A percentile compares a stretch with the other conserved stretches of the same genome.
phyloP scores from a whole-genome alignment of 1,140 invertebrate species.

The Zaprionus tsacasi region DNA sequence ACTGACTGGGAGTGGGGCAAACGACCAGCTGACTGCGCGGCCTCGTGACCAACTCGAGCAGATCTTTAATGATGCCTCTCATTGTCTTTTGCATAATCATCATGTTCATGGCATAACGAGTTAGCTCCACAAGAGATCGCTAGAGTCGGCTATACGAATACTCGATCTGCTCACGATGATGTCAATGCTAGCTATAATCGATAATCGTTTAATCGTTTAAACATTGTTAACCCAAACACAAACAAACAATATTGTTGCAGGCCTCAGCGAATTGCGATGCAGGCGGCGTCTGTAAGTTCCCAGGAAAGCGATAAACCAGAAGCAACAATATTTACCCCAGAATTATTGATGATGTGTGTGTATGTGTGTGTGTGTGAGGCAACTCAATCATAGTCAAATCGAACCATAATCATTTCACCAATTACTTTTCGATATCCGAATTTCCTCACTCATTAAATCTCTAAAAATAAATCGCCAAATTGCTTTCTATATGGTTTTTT shows the following conservation, averaged over 20 bases:
- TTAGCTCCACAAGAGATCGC: not conserved
- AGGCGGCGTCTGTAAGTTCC: not conserved
- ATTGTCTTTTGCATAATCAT: slow-evolving; percentile 19
- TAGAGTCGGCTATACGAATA: not conserved
- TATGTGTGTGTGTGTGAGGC: not conserved
- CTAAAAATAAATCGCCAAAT: not conserved
- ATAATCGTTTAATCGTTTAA: not conserved
- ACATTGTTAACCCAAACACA: not conserved
- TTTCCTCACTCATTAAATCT: not conserved
- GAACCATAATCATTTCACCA: not conserved
- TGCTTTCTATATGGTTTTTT: not conserved
- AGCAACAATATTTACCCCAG: not conserved
- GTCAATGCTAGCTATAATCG: not conserved
- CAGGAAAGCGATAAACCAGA: not conserved
- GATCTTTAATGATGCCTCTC: slow-evolving; percentile 17
- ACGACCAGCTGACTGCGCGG: slow-evolving; percentile 13
- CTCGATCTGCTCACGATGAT: not conserved
- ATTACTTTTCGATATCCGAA: not conserved
- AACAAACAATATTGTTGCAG: slow-evolving; percentile 6
- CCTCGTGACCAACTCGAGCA: slow-evolving; percentile 34
- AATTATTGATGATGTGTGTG: not conserved
- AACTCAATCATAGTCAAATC: not conserved
- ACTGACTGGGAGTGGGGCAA: not conserved
- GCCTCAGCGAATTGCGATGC: not conserved
- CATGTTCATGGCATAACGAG: not conserved